These are phyloP conservation scores for Xanthia icteritia DNA, from an alignment of 2,888 invertebrate species.

Conservation along the genomic window DNA sequence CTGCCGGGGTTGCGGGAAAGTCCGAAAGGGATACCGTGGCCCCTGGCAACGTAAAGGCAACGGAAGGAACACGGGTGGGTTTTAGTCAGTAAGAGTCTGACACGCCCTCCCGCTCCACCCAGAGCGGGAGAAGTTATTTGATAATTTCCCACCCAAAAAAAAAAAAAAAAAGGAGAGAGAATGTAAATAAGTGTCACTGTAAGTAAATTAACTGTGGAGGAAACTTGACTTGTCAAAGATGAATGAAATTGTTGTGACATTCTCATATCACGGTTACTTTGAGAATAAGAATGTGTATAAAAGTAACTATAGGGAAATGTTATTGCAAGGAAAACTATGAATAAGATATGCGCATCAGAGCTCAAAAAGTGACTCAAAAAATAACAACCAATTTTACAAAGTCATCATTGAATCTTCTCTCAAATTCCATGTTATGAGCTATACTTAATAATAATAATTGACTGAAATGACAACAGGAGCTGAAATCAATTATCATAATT, in stretches of 20 bases:
- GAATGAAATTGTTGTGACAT: background rate
- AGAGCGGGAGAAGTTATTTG: too few relatives aligned
- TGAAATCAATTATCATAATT: background rate
- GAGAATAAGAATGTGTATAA: too few relatives aligned
- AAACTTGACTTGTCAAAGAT: background rate
- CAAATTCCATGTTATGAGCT: background rate
- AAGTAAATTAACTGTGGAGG: background rate
- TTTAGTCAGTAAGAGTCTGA: too few relatives aligned
- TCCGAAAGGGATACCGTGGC: too few relatives aligned
- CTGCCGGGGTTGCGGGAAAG: too few relatives aligned
- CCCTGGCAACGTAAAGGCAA: too few relatives aligned
- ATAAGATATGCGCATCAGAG: background rate
- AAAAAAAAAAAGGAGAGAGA: conserved; percentile 10
- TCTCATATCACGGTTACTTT: background rate
- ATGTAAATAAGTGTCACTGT: conserved; percentile 38
- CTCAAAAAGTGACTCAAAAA: background rate
- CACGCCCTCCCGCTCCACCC: too few relatives aligned
- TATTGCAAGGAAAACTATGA: background rate
- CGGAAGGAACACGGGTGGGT: too few relatives aligned
- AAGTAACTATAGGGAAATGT: background rate
- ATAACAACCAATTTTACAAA: background rate
- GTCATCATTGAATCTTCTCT: background rate
- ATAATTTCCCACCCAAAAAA: too few relatives aligned
- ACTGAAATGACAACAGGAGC: too few relatives aligned
- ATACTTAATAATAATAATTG: background rate